Conservation (phyloP, 2,113 vertebrate species). For the Gallinago undulata region DNA sequence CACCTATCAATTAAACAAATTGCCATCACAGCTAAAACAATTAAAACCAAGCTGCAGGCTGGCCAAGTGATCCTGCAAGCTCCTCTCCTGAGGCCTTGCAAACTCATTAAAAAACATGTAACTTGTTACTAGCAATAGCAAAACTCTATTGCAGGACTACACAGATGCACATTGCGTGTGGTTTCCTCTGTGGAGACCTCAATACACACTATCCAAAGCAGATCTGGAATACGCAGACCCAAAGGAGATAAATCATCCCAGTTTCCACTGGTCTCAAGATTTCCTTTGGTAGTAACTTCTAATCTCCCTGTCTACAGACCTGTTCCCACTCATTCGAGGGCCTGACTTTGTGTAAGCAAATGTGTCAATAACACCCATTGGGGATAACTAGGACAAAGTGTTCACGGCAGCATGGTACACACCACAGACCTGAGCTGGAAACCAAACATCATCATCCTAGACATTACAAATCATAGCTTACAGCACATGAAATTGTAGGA, state of each 20-base stretch:
- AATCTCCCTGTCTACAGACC: not conserved
- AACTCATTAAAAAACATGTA: fast-evolving
- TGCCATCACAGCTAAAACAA: not conserved
- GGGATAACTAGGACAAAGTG: not conserved
- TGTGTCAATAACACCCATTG: fast-evolving
- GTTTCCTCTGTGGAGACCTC: not conserved
- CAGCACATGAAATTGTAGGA: not conserved
- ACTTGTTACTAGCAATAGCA: not conserved
- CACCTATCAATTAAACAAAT: not conserved
- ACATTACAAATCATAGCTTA: not conserved
- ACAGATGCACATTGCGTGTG: fast-evolving
- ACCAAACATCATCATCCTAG: not conserved
- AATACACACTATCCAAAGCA: not conserved
- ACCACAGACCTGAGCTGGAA: not conserved
- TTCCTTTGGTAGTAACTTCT: not conserved
- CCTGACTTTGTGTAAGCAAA: not conserved
- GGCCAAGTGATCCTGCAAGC: not conserved
- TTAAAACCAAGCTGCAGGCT: not conserved
- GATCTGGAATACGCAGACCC: not conserved
- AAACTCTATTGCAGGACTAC: too few species aligned
- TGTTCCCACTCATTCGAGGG: not conserved
- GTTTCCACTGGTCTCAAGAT: not conserved
- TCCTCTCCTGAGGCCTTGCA: not conserved
- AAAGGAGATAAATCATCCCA: not conserved
- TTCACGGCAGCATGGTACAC: not conserved